Conservation (phyloP, 1,140 invertebrate species). For the Cyclina sinensis region DNA sequence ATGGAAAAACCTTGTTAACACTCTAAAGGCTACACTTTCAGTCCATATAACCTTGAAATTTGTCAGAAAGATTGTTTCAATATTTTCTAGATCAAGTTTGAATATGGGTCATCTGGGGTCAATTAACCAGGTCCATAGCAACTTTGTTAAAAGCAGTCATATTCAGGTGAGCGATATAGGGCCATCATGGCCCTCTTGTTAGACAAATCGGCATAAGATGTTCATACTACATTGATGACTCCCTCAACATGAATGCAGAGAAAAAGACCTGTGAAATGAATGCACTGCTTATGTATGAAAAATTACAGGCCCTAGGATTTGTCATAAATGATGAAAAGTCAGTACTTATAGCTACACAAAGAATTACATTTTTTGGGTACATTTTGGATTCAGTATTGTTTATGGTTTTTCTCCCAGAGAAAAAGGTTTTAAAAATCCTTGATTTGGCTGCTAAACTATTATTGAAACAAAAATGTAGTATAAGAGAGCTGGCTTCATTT, state of each 20-base stretch:
- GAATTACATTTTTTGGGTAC: background rate
- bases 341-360: background rate
- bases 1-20: too few relatives aligned
- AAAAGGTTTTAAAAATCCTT: background rate
- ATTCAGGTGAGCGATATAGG: too few relatives aligned
- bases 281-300: background rate
- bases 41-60: too few relatives aligned
- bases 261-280: background rate
- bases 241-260: background rate
- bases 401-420: background rate
- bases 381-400: background rate
- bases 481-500: background rate
- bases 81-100: too few relatives aligned
- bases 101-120: too few relatives aligned
- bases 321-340: slow-evolving; percentile 6
- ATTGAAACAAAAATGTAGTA: background rate
- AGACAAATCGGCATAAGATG: background rate
- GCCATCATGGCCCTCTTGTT: too few relatives aligned
- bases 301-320: background rate
- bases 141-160: too few relatives aligned
- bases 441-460: background rate
- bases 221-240: slow-evolving; percentile 2
- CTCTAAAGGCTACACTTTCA: too few relatives aligned
- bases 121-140: too few relatives aligned
- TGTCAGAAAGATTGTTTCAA: too few relatives aligned